Evolutionary conservation across 2,797 vertebrate species (phyloP).

Genomic region (Enteromius afrohamiltoni): DNA sequence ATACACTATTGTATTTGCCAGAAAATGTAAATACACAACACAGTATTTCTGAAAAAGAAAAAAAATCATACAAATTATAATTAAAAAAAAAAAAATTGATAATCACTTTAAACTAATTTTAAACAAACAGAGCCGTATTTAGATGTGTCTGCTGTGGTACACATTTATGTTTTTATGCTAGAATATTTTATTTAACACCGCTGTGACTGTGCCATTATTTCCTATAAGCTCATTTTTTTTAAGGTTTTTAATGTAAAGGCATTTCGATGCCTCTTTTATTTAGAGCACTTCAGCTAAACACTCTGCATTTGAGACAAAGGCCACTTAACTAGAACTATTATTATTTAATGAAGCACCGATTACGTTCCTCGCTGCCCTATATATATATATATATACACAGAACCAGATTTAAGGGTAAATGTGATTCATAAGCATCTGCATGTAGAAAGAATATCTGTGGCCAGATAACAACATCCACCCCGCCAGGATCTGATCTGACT

Average conservation of each 20-base stretch:
- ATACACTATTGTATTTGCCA: no score
- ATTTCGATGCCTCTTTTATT: conserved; percentile 40
- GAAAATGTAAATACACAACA: no score
- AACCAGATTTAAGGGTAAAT: background rate
- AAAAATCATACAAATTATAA: no score
- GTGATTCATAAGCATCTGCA: background rate
- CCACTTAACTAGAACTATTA: conserved; percentile 48
- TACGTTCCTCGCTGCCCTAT: conserved; percentile 46
- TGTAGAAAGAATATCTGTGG: conserved; percentile 54
- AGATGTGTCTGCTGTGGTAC: background rate
- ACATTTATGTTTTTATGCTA: background rate
- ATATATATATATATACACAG: no score
- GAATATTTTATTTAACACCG: background rate
- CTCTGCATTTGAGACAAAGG: conserved; percentile 28
- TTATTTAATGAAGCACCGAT: conserved; percentile 59
- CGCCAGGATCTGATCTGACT: conserved; percentile 12
- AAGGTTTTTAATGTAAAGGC: conserved; percentile 37
- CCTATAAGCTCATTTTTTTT: background rate
- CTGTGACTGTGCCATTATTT: background rate
- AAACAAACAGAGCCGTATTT: background rate
- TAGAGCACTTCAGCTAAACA: conserved; percentile 32
- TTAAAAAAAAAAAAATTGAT: no score
- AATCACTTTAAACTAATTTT: no score
- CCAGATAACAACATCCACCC: conserved; percentile 44
- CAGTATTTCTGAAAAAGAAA: no score